Evolutionary conservation across 2,113 vertebrate genomes (phyloP), one percentile per base, ranked within the genome.

Genomic region (Caranx melampygus): DNA sequence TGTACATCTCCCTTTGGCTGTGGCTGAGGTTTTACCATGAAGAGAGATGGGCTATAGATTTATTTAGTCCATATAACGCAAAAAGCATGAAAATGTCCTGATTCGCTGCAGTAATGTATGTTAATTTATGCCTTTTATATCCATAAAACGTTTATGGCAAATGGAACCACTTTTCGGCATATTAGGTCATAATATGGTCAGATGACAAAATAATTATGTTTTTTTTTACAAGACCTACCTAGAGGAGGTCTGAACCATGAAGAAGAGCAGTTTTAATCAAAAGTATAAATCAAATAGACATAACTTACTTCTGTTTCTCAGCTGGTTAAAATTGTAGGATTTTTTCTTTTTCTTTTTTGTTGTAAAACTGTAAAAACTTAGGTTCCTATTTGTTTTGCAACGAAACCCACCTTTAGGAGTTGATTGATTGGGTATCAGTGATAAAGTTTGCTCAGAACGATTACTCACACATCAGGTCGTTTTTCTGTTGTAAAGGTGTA

Each of bases 391-490:
- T 49, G 8, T 42, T 42, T 42, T 42, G 40, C 40, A 42, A 42
- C 6, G 8, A 49, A 49, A 49, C 47, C 16, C 47, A 3, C 13
- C 44, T 14, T 15, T 45, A 47, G 14, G 47, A 49, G 18, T 7
- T 49, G 47, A 49, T 7, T 49, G 47, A 16, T 16, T 47, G 15
- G 5, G 47, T 51, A 14, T 34, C 16, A 11, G 37, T 34, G 52
- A 33, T 6, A 51, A 61, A 44, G 45, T 62, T 63, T 55, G 11
- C 31, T 40, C 6, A 14, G 20, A 26, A 26, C 16, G 6, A 61
- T n/a, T 86, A 89, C 90, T 91, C 58, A 91, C 90, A 57, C 90
- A 91, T 91, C 44, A 58, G 79, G 45, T 44, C 55, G 72, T 37
- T 35, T 75, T n/a, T 66, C 64, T 42, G 55, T 47, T 42, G 55